Evolutionary conservation across 2,113 vertebrate species (phyloP).

Genomic region (Gallinago jamesoni): DNA sequence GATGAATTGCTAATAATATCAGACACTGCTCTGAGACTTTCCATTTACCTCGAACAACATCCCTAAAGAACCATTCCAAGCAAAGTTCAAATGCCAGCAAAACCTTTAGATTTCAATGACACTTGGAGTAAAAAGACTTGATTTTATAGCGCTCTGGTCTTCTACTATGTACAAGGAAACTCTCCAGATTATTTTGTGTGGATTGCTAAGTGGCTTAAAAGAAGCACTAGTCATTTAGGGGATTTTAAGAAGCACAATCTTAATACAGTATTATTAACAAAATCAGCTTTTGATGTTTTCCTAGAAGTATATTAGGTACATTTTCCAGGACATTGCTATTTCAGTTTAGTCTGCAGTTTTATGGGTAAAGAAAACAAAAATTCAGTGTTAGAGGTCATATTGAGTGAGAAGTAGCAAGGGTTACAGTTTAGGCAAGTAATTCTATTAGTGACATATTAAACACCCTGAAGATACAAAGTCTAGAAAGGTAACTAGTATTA

Average conservation of each 20-base stretch:
- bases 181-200: conserved; percentile 58
- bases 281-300: conserved; percentile 37
- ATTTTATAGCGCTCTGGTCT: conserved; percentile 37
- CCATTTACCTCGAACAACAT: not conserved
- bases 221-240: not conserved
- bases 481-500: not conserved
- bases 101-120: not conserved
- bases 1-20: not conserved
- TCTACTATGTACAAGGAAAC: conserved; percentile 4
- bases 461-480: not conserved
- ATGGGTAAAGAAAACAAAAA: not conserved
- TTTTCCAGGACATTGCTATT: not conserved
- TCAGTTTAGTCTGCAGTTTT: not conserved
- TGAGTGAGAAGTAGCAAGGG: not conserved
- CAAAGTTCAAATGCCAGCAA: conserved; percentile 11
- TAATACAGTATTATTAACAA: conserved; percentile 26
- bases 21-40: not conserved
- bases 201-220: not conserved
- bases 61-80: not conserved
- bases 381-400: not conserved
- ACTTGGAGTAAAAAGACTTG: not conserved
- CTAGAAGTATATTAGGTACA: not conserved
- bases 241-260: conserved; percentile 13
- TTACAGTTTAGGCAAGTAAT: not conserved
- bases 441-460: not conserved